Base-by-base conservation (phyloP, 53 echinoderm and acorn worm genomes). In the Actinopyga echinites region DNA sequence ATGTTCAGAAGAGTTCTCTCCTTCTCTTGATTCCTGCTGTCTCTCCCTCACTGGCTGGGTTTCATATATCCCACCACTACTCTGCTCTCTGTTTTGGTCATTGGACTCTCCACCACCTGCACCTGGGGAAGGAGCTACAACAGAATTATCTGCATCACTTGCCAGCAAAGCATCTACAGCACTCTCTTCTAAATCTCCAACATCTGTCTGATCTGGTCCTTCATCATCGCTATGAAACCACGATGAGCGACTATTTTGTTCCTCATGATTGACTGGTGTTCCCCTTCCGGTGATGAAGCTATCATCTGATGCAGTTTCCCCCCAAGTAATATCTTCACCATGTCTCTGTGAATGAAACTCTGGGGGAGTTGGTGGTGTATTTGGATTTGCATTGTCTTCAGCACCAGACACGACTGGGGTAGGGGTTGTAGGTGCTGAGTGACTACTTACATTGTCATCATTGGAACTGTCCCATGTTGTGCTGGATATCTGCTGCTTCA, bases 101-200 rank as follows among this genome's bases (percentile, higher is more conserved):
- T 49, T 49, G 3, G 17, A 49, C 17, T 49, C 49, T 15, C 49
- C 49, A 20, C 42, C 69, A 7, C 44, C 24, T 3, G 6, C 26
- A 25, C n/a, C 42, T 19, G 19, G 40, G 45, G 71, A 44, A 26
- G 71, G 44, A 42, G 22, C 44, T 71, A 42, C 42, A 2, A 49
- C 49, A 20, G 71, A 10, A 25, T 42, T 71, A 44, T 71, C 71
- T 24, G 26, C 42, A n/a, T 71, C 71, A 44, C 71, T 71, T 22
- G 71, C 71, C 11, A 71, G 42, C 37, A 71, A 40, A 5, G 71
- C 71, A 45, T 71, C 71, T 40, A 71, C 71, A 5, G 71, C 71
- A n/a, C 42, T 40, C 22, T 71, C 71, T 42, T 71, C 71, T 5
- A 71, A 26, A 43, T 71, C 71, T 6, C 23, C 71, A 40, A 71